phyloP scores from a whole-genome alignment of 2,888 invertebrate species.

The Rhogogaster chlorosoma region DNA sequence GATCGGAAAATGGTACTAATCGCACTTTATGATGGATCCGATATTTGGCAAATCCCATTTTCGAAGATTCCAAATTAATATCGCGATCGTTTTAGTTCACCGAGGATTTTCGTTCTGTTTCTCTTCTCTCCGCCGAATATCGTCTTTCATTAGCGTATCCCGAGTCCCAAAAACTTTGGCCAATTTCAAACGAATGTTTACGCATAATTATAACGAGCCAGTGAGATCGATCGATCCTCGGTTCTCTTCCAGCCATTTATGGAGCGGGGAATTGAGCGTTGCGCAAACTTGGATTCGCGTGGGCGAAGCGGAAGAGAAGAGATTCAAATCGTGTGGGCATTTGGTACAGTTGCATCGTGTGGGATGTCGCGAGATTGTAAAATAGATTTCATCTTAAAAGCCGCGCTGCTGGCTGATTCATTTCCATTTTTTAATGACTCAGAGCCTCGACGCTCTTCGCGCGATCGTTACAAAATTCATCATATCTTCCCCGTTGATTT shows the following conservation, averaged over 20 bases:
- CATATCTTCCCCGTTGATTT: too few relatives aligned
- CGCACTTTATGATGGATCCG: neutral
- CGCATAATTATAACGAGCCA: neutral
- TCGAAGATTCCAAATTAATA: neutral
- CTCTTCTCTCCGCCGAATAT: neutral
- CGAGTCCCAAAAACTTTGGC: neutral
- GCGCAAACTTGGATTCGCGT: conserved; percentile 41
- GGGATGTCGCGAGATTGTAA: conserved; percentile 38
- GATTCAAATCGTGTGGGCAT: conserved; percentile 57
- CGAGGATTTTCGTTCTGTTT: neutral
- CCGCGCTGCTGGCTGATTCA: neutral
- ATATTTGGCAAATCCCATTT: neutral
- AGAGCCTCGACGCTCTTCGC: neutral
- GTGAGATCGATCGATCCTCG: conserved; percentile 1
- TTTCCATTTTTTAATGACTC: neutral
- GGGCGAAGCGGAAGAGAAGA: conserved; percentile 33
- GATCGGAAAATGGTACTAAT: neutral
- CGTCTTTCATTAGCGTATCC: neutral
- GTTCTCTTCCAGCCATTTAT: conserved; percentile 11
- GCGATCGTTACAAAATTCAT: too few relatives aligned
- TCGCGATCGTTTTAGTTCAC: neutral
- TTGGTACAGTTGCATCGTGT: conserved; percentile 59
- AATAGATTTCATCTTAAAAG: neutral
- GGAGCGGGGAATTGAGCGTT: conserved; percentile 27
- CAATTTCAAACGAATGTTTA: neutral